Evolutionary conservation across 2,888 invertebrate genomes (phyloP), one percentile per base, ranked within the genome.

Genomic region (Tenthredo distinguenda): DNA sequence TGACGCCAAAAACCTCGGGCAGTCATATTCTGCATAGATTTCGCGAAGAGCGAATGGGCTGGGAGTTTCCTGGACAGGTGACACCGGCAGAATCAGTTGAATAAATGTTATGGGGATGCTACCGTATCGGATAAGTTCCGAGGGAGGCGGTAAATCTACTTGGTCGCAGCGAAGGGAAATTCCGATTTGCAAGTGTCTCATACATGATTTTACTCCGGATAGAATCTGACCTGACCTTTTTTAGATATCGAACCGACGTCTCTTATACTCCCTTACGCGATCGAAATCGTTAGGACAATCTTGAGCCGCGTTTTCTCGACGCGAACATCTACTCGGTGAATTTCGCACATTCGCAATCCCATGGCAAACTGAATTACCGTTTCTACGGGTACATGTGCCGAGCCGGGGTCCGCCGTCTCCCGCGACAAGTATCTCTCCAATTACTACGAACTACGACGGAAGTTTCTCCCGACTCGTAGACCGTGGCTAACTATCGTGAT

Each of bases 401-500:
- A 26, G 26, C 0, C 12, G 7, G 4, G 43, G n/a, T 21, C 77
- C 55, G 2, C 31, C 31, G 21, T 81, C 7, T 62, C 12, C 9
- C 26, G 40, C 34, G 37, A 40, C 40, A n/a, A 81, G 77, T 77
- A 34, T 55, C 18, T 26, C 34, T n/a, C 31, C 47, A 18, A 50
- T 50, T 77, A 77, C 31, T 34, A 18, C 18, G 9, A 50, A 34
- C 9, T 34, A 37, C 21, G 26, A 40, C 40, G 58, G 15, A 81
- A 37, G 50, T 40, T 81, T 10, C 15, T 7, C 7, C 12, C 37
- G 58, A n/a, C 21, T 40, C 40, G 5, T 77, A 50, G 26, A 37
- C 6, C 62, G 40, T 40, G 21, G 81, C 81, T 62, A 81, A 81
- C 62, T 62, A 81, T 62, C 81, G 37, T 50, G 40, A 37, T 81